Conservation (phyloP, 2,888 invertebrate species). For the Leptinotarsa peninsularis region DNA sequence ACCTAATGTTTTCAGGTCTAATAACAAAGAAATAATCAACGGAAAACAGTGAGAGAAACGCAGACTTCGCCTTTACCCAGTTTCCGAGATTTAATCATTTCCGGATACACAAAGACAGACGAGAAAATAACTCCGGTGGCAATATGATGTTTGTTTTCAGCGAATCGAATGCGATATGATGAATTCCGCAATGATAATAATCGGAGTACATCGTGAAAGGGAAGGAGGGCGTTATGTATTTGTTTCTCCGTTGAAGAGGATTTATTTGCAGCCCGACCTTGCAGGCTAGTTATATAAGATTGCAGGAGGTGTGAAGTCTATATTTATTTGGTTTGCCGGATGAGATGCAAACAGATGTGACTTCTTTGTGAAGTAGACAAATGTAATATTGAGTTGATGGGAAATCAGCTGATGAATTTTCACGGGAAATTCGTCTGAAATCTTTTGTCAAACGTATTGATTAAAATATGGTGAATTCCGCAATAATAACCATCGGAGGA, state of each 20-base stretch:
- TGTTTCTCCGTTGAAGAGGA: neutral
- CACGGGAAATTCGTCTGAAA: no score
- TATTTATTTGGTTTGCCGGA: neutral
- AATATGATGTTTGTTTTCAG: neutral
- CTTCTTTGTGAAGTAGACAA: neutral
- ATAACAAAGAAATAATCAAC: neutral
- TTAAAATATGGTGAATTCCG: no score
- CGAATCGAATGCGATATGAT: neutral
- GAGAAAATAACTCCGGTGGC: neutral
- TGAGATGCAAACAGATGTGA: neutral
- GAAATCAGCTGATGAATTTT: no score
- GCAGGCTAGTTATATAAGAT: neutral
- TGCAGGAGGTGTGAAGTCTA: neutral
- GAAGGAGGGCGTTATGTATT: neutral
- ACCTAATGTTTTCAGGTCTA: neutral
- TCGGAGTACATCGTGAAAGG: neutral
- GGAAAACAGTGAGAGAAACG: neutral
- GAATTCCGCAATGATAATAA: neutral
- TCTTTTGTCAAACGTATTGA: no score
- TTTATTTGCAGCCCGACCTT: neutral
- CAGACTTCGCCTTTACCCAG: neutral
- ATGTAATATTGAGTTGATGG: no score
- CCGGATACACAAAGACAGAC: neutral
- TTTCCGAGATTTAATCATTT: conserved; percentile 11
- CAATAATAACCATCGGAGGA: no score